phyloP scores from a whole-genome alignment of 1,140 invertebrate genomes.

The Zaprionus tsacasi region DNA sequence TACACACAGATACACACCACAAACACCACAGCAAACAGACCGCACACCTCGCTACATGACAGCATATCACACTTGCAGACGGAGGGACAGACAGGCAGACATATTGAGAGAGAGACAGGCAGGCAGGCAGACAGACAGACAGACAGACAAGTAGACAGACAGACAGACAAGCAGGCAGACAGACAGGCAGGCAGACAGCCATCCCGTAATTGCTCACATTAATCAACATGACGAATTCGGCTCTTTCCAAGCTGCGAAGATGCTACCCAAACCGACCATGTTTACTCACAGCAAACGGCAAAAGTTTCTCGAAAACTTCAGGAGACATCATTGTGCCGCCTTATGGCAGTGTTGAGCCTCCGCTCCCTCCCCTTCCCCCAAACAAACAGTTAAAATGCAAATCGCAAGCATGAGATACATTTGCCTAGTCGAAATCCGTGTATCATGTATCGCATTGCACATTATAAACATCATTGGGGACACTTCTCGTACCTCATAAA shows the following conservation, averaged over 20 bases:
- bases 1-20: slow-evolving; percentile 19
- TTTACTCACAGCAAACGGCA: slow-evolving; percentile 18
- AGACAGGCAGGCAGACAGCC: neutral
- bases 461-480: neutral
- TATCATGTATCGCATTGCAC: neutral
- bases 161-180: neutral
- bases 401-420: neutral
- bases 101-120: neutral
- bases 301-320: slow-evolving; percentile 4
- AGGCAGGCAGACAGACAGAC: neutral
- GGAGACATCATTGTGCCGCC: neutral
- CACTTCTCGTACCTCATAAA: neutral
- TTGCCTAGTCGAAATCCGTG: neutral
- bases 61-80: slow-evolving; percentile 32
- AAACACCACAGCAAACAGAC: slow-evolving; percentile 14
- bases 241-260: slow-evolving; percentile 22
- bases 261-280: neutral
- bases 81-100: neutral
- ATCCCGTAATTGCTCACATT: slow-evolving; percentile 57
- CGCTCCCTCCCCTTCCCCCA: no score
- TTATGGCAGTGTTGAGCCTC: neutral
- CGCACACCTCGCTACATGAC: slow-evolving; percentile 30
- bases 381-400: neutral
- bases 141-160: neutral
- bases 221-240: slow-evolving; percentile 48